Evolutionary conservation across 1,140 invertebrate genomes (phyloP).

Genomic region (Stegodyphus dumicola): DNA sequence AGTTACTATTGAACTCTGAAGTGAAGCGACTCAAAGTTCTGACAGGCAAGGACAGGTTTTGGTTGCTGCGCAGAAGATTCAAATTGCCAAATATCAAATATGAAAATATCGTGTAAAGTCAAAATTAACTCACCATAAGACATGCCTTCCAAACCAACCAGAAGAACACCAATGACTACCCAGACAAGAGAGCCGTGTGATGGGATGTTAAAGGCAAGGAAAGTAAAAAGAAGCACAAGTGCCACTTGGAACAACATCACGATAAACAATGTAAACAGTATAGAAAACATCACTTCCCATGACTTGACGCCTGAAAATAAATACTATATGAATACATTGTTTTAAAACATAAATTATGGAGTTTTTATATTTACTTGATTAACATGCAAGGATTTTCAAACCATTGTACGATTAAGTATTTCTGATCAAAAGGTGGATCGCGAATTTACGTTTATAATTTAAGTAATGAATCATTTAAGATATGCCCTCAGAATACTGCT

Average conservation of each 20-base stretch:
- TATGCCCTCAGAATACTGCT: no score
- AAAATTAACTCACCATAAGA: slow-evolving; percentile 77
- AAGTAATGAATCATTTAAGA: no score
- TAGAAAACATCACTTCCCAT: slow-evolving; percentile 89
- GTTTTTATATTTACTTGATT: no score
- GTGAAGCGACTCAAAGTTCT: no score
- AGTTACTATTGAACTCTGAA: no score
- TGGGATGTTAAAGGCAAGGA: slow-evolving; percentile 84
- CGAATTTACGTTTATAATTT: no score
- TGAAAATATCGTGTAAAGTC: background rate
- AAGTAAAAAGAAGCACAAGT: slow-evolving; percentile 85
- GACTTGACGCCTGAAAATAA: slow-evolving; percentile 86
- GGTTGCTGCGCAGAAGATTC: no score
- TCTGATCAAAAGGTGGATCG: no score
- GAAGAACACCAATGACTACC: slow-evolving; percentile 81
- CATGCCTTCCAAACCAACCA: slow-evolving; percentile 90
- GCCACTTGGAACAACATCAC: slow-evolving; percentile 93
- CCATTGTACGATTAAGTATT: no score
- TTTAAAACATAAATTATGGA: background rate
- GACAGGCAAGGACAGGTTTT: no score
- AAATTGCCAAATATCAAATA: background rate
- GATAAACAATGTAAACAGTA: slow-evolving; percentile 91
- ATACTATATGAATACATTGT: background rate
- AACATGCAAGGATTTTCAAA: no score
- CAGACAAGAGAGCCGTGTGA: slow-evolving; percentile 80